Base-by-base conservation (phyloP, 2,113 vertebrate species). In the Tricholaema leucomelas region DNA sequence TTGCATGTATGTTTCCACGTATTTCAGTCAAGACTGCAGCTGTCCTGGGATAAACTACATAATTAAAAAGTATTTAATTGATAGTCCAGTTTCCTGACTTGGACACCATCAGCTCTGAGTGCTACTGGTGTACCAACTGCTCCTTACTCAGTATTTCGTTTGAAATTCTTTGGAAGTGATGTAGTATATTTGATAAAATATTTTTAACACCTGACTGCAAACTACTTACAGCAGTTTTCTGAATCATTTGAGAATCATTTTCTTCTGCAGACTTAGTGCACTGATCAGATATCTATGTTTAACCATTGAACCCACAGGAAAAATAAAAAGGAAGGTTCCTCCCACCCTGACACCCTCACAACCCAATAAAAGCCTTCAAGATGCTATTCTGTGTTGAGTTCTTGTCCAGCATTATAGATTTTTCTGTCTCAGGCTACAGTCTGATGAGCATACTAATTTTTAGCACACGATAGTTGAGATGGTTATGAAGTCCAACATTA, bases 321-420 rank as follows among this genome's bases (percentile, higher is more conserved):
- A 50, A 42, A n/a, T 19, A 58, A 21, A 52, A 27, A 1, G 2
- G 30, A 75, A 8, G 17, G 17, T 61, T 4, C 3, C 3, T 18
- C 18, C 23, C 20, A 0, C 5, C 9, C 17, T 4, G 1, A 13
- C 20, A 30, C 8, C 8, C 40, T 8, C 10, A 0, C 30, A 59
- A 67, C 2, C 6, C 44, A 74, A 28, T 16, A 12, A 81, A 77
- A 87, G 46, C 23, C 12, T 79, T 79, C 42, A 59, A 13, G 42
- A 59, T 10, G 3, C 8, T 67, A 11, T 38, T 78, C 35, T 50
- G 20, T 27, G 48, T 23, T 30, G 13, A 50, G 6, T 58, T n/a
- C 54, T 79, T 35, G 17, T 42, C 24, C 67, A 79, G 23, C 38
- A 17, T 9, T 27, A 38, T 2, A 2, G 10, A 59, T 23, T 85